Percentiles rank a stretch among this genome's conserved stretches.
phyloP scores from a whole-genome alignment of 2,888 invertebrate species.

The Noctua janthe region DNA sequence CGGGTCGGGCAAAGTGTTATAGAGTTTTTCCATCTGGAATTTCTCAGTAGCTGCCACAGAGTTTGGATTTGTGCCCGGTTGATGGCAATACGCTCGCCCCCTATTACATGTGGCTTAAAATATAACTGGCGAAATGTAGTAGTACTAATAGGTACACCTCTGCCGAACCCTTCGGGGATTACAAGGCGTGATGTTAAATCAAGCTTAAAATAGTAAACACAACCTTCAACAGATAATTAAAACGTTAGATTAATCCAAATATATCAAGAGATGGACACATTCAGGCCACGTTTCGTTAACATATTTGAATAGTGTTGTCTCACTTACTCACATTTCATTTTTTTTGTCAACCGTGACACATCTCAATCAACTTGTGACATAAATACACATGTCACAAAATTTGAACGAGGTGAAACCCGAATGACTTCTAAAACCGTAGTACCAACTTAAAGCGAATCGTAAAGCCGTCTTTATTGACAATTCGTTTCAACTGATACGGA shows the following conservation, averaged over 20 bases:
- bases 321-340: background rate
- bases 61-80: too few relatives aligned
- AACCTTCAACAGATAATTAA: background rate
- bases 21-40: too few relatives aligned
- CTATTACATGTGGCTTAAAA: too few relatives aligned
- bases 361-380: background rate
- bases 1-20: too few relatives aligned
- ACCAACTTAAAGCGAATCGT: slow-evolving; percentile 55
- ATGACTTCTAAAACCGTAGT: slow-evolving; percentile 46
- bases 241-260: background rate
- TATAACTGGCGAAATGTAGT: too few relatives aligned
- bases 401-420: slow-evolving; percentile 13
- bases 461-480: slow-evolving; percentile 74
- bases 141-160: too few relatives aligned
- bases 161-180: too few relatives aligned
- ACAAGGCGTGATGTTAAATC: too few relatives aligned
- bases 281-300: background rate
- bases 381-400: background rate
- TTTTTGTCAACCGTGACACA: background rate
- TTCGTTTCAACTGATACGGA: slow-evolving; percentile 75
- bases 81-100: too few relatives aligned
- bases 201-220: too few relatives aligned
- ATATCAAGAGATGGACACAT: background rate
- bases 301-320: background rate
- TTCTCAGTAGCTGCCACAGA: too few relatives aligned